Conservation (phyloP, 2,888 invertebrate genomes). For the Linyphia triangularis region DNA sequence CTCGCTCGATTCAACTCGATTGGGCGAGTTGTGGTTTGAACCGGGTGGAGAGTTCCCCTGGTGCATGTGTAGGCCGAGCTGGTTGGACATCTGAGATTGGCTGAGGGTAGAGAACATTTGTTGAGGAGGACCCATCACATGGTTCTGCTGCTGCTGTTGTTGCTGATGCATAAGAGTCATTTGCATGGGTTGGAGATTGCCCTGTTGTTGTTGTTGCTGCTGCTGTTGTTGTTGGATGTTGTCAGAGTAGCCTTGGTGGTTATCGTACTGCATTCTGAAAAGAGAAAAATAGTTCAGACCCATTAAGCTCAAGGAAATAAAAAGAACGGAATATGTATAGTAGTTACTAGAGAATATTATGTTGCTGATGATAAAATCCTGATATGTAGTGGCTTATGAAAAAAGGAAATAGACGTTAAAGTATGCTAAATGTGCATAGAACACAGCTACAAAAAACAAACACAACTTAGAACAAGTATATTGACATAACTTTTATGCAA, state of each 20-base stretch:
- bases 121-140: conserved; percentile 57
- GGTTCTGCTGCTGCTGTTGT: conserved; percentile 80
- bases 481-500: no score
- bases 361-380: no score
- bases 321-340: no score
- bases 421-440: no score
- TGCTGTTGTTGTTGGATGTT: conserved; percentile 76
- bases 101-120: conserved; percentile 76
- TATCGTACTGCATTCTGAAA: conserved; percentile 67
- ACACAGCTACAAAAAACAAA: no score
- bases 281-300: background rate
- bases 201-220: conserved; percentile 83
- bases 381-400: no score
- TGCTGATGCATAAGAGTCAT: conserved; percentile 54
- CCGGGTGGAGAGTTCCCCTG: conserved; percentile 76
- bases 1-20: conserved; percentile 87
- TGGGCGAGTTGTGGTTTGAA: conserved; percentile 80
- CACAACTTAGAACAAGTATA: no score
- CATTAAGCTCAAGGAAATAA: no score
- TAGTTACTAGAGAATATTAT: no score
- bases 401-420: no score
- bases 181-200: conserved; percentile 27
- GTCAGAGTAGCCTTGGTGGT: conserved; percentile 49
- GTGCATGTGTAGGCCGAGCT: conserved; percentile 77
- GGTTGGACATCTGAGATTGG: conserved; percentile 77